Conservation (phyloP, 2,113 vertebrate species). For the Vicugna pacos region DNA sequence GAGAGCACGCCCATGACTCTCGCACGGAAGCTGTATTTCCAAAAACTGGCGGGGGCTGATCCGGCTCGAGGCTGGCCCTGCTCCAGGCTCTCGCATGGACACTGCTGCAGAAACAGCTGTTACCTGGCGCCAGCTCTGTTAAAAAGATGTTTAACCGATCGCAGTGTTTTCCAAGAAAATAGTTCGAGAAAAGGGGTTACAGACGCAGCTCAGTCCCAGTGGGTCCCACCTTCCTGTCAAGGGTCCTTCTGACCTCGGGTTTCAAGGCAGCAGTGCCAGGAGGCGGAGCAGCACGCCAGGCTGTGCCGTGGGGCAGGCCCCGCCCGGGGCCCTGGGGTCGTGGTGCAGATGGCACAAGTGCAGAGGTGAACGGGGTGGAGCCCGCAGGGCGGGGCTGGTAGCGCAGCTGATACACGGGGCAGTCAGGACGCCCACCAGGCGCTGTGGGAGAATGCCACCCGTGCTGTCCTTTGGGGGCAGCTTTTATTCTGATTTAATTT, state of each 20-base stretch:
- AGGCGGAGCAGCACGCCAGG: fast-evolving
- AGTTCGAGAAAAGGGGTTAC: fast-evolving
- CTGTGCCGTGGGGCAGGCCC: not conserved
- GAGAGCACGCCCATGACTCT: fast-evolving
- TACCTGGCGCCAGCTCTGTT: fast-evolving
- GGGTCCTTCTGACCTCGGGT: not conserved
- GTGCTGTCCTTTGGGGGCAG: not conserved
- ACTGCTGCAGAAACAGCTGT: fast-evolving
- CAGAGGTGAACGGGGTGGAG: no score
- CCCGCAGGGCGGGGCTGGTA: no score
- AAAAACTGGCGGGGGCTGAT: not conserved
- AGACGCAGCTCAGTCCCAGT: fast-evolving
- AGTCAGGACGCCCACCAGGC: no score
- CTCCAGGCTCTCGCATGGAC: fast-evolving
- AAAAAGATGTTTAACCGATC: not conserved
- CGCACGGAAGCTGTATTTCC: fast-evolving
- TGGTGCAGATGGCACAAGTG: no score
- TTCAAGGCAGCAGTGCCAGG: not conserved
- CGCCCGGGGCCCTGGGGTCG: no score
- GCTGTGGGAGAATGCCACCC: no score
- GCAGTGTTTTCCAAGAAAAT: not conserved
- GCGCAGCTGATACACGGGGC: not conserved
- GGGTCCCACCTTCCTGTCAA: not conserved
- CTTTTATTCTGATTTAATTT: not conserved
- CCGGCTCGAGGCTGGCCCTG: no score